Conservation (phyloP, 1,140 invertebrate genomes). For the Dendroctonus valens region DNA sequence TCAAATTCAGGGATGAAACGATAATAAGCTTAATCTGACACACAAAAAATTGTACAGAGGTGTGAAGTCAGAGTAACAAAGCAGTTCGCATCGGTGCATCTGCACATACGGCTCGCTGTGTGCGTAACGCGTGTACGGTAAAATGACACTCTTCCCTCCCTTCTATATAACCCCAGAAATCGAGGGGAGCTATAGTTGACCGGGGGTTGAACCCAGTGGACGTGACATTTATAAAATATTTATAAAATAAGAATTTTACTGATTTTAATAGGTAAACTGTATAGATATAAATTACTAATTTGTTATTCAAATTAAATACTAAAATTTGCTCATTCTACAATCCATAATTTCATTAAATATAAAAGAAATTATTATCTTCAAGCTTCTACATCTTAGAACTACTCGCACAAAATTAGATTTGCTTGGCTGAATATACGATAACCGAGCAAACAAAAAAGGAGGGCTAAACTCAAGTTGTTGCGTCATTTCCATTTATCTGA, state of each 20-base stretch:
- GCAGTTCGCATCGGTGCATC: conserved; percentile 13
- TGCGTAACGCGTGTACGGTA: conserved; percentile 16
- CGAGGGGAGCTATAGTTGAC: conserved; percentile 11
- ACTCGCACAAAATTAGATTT: not conserved
- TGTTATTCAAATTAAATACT: not conserved
- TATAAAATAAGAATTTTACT: not conserved
- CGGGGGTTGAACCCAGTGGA: not conserved
- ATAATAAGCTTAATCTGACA: conserved; percentile 1
- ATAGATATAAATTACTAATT: no score
- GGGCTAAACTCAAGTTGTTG: conserved; percentile 2
- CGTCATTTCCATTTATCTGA: conserved; percentile 11
- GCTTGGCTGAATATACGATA: not conserved
- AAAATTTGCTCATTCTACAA: not conserved
- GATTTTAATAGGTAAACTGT: not conserved
- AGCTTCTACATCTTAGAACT: no score
- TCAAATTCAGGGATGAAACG: not conserved
- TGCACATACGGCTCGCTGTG: conserved; percentile 16
- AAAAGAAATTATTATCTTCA: no score
- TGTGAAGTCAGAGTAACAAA: conserved; percentile 17
- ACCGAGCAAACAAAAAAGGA: conserved; percentile 4
- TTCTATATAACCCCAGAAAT: conserved; percentile 6
- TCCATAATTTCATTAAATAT: no score
- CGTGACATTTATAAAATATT: conserved; percentile 8
- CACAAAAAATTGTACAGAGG: not conserved
- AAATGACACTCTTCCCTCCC: conserved; percentile 16